Evolutionary conservation across 2,113 vertebrate genomes (phyloP), one percentile per base, ranked within the genome.

Genomic region (Lynx canadensis): DNA sequence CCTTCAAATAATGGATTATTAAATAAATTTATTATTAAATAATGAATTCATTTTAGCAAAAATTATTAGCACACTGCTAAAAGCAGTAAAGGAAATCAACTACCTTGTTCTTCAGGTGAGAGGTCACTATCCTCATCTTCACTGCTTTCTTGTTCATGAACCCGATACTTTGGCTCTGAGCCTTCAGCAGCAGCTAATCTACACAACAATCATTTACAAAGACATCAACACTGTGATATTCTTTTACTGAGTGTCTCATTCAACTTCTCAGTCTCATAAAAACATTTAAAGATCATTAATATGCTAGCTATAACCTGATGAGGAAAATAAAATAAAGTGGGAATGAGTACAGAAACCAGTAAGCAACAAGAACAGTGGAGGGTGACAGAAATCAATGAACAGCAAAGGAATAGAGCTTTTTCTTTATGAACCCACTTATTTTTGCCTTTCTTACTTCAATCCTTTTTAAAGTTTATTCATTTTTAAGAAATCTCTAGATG

Each of bases 41-140:
- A 79, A 87, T 41, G 21, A 1, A 52, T 81, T 91, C 79, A 91
- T 76, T 65, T 89, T 69, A 73, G 65, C 78, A 97, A 95, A 84
- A 85, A 66, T 29, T 48, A 88, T 45, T 38, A 87, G 48, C 18
- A 76, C n/a, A 60, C 45, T 48, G 3, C 65, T 57, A 19, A 87
- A 41, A 95, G 55, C 31, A 89, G 21, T 29, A 95, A 92, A 92
- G 48, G n/a, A 92, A 92, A 83, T 25, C 18, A 88, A 94, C 38
- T 97, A 99, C 99, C 99, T 99, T 98, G 99, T 98, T 99, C 99
- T 98, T 99, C 99, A 7, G 99, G 99, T 91, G 99, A 99, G 88
- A 99, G 98, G 92, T 99, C 99, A 93, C 11, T 69, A 73, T 98
- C 99, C 85, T 99, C 99, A 73, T 99, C 99, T 87, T 99, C 99